Conservation (phyloP, 2,113 vertebrate genomes). For the Maylandia zebra region DNA sequence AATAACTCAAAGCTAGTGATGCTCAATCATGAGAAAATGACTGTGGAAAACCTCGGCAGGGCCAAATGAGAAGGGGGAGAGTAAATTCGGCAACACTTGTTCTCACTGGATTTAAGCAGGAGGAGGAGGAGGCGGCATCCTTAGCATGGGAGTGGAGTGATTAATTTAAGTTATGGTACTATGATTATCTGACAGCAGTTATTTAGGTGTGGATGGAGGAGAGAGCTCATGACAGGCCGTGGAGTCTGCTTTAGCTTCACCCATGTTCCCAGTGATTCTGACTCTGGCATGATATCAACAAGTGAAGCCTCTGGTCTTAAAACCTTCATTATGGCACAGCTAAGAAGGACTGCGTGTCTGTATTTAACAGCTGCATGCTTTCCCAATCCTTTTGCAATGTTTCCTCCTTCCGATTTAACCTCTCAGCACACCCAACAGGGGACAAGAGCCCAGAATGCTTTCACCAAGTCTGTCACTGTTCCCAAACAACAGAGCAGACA, state of each 20-base stretch:
- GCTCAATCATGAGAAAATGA: background rate
- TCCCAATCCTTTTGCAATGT: background rate
- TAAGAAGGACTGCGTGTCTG: background rate
- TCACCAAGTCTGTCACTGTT: background rate
- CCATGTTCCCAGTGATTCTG: background rate
- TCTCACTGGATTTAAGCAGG: background rate
- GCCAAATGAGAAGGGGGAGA: conserved; percentile 5
- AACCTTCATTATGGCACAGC: background rate
- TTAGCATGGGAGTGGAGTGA: conserved; percentile 6
- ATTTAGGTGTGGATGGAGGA: background rate
- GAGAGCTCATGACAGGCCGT: background rate
- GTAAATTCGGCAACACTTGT: conserved; percentile 1
- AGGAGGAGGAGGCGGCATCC: background rate
- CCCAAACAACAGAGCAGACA: background rate
- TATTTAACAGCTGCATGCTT: background rate
- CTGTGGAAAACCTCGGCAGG: background rate
- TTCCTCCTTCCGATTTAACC: background rate
- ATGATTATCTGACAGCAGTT: conserved; percentile 9
- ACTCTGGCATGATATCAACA: background rate
- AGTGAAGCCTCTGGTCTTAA: background rate
- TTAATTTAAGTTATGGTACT: background rate
- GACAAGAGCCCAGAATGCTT: background rate
- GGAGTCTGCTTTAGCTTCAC: background rate
- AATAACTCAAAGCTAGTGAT: background rate
- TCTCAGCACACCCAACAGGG: background rate